A percentile compares a stretch with the other conserved stretches of the same genome.
These are phyloP conservation scores for Sinocyclocheilus rhinocerous DNA, from an alignment of 2,113 vertebrate species.

Conservation along the genomic window DNA sequence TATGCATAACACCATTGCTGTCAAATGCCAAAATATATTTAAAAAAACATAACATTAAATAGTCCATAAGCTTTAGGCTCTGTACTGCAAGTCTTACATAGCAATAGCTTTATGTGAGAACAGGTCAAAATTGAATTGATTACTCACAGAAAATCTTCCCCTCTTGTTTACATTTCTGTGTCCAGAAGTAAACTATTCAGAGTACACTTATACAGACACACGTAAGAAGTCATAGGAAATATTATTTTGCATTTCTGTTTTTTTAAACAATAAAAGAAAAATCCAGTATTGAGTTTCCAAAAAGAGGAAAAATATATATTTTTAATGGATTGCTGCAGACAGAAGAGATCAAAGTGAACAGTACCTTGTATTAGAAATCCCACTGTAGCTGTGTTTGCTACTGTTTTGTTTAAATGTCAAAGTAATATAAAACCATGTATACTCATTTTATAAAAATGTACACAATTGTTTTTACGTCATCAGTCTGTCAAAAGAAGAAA, in stretches of 20 bases:
- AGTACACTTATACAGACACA: not conserved
- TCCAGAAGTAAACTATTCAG: not conserved
- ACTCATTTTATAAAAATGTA: too few species aligned
- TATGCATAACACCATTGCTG: not conserved
- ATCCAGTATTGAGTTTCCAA: not conserved
- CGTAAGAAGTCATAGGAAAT: not conserved
- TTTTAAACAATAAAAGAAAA: not conserved
- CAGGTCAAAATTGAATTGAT: not conserved
- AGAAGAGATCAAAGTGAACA: not conserved
- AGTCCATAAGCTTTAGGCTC: not conserved
- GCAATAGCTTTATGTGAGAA: not conserved
- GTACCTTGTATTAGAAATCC: not conserved
- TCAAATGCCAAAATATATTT: not conserved
- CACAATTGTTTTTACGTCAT: too few species aligned
- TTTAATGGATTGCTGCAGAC: not conserved
- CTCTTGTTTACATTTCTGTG: not conserved
- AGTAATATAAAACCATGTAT: too few species aligned
- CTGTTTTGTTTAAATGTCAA: too few species aligned
- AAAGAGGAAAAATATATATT: not conserved
- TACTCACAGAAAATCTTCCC: not conserved
- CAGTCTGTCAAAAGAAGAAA: not conserved
- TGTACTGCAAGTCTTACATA: not conserved
- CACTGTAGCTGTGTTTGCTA: too few species aligned
- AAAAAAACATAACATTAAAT: not conserved
- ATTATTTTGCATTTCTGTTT: not conserved